Evolutionary conservation across 2,797 vertebrate species (phyloP).

Genomic region (Toxotes lorentzi): DNA sequence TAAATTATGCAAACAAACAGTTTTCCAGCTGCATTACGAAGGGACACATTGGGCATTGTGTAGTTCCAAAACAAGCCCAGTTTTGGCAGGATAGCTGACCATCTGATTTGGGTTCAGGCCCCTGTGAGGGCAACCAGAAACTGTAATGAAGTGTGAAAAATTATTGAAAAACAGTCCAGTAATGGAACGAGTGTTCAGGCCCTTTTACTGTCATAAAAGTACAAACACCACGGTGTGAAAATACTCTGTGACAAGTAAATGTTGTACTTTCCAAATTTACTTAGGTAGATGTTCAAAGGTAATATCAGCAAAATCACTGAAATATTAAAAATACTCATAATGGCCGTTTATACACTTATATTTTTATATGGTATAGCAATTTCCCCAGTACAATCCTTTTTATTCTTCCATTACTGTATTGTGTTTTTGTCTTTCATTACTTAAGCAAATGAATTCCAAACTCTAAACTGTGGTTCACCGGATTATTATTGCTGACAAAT

Average conservation of each 20-base stretch:
- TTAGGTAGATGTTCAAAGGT: background rate
- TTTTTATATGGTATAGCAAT: background rate
- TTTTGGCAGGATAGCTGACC: conserved; percentile 32
- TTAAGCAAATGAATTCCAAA: background rate
- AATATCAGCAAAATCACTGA: background rate
- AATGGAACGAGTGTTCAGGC: background rate
- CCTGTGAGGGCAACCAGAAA: background rate
- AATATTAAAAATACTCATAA: background rate
- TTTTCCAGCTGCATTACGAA: conserved; percentile 17
- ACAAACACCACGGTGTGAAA: background rate
- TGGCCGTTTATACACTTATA: background rate
- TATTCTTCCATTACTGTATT: background rate
- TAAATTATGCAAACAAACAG: conserved; percentile 16
- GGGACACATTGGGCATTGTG: conserved; percentile 6
- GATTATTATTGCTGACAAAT: background rate
- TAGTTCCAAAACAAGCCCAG: conserved; percentile 19
- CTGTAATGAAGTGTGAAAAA: background rate
- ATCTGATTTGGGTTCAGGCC: conserved; percentile 15
- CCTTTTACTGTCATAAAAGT: conserved; percentile 2
- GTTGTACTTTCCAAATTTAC: background rate
- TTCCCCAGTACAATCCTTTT: background rate
- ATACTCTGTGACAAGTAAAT: background rate
- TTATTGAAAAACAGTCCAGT: background rate
- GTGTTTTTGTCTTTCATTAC: background rate
- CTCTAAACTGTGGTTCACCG: background rate